Evolutionary conservation across 2,113 vertebrate genomes (phyloP), one percentile per base, ranked within the genome.

Genomic region (Cygnus buccinator): DNA sequence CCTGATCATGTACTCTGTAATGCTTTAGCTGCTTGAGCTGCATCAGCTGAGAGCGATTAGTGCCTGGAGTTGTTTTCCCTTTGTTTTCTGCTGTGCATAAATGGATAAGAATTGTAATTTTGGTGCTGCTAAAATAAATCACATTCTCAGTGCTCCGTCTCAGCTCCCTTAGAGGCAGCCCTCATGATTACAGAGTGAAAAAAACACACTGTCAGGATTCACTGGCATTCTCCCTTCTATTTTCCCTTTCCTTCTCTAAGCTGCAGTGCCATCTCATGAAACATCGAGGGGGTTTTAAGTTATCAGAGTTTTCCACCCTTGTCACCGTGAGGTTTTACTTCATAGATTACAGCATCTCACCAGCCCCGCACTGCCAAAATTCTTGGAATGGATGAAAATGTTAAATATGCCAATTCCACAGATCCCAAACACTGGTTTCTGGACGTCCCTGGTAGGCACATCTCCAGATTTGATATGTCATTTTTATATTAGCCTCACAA

Each of bases 31-130:
- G 72, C 41, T 86, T 95, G 71, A 86, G 68, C 84, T 89, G 48
- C 70, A 83, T 96, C 66, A 74, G 29, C 44, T 63, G 83, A 97
- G 78, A 90, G 63, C 44, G 65, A 89, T 37, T 82, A 58, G 5
- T 62, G 57, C 50, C 92, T 85, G 79, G 41, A 95, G 67, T 70
- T 71, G 35, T 33, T 97, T 97, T 89, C 87, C 85, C 57, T 84
- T 96, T 95, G 67, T 77, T 91, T 96, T 95, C 86, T 39, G 3
- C 46, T 37, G 35, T 80, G 89, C 78, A 79, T 70, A 77, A 82
- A 93, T 90, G 65, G 61, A 84, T 59, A 25, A 9, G 29, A 65
- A 37, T 72, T 63, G 88, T 16, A 48, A 84, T 93, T 95, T 83
- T 81, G 79, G 88, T 87, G 79, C 76, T 76, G 35, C 94, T 97